phyloP scores from a whole-genome alignment of 2,888 invertebrate species.

The Hydrotaea diabolus region DNA sequence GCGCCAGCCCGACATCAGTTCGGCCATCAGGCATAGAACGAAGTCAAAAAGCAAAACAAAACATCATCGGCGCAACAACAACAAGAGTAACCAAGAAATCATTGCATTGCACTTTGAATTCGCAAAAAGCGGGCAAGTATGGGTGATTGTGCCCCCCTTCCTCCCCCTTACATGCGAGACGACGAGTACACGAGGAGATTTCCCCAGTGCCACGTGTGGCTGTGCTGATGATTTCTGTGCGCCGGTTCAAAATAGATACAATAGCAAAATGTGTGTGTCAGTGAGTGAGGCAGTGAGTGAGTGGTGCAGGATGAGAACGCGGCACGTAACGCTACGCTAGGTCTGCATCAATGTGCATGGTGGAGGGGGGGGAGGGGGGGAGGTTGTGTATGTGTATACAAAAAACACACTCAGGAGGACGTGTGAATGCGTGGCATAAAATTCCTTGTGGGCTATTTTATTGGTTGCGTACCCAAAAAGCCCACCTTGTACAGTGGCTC shows the following conservation, averaged over 20 bases:
- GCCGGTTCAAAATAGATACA: slow-evolving; percentile 80
- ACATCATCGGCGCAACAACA: slow-evolving; percentile 30
- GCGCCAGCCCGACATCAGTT: slow-evolving; percentile 10
- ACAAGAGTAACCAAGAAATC: slow-evolving; percentile 33
- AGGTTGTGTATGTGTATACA: too few species aligned
- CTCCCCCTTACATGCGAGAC: neutral
- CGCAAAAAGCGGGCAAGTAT: slow-evolving; percentile 25
- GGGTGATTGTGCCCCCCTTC: neutral
- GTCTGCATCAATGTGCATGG: too few species aligned
- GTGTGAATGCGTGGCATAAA: neutral
- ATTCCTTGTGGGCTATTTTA: neutral
- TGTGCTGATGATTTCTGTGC: slow-evolving; percentile 74
- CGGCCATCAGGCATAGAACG: slow-evolving; percentile 19
- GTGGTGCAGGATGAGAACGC: too few species aligned
- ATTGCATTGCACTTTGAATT: slow-evolving; percentile 45
- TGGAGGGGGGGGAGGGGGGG: too few species aligned
- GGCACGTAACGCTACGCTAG: too few species aligned
- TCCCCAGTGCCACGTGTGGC: neutral
- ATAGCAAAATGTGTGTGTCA: slow-evolving; percentile 76
- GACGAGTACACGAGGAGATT: neutral
- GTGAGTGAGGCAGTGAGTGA: slow-evolving; percentile 35
- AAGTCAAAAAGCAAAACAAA: neutral
- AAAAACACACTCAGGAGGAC: neutral
- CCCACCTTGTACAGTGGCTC: too few species aligned
- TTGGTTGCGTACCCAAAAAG: neutral